Conservation (phyloP, 2,888 invertebrate genomes). For the Amblyjoppa proteus region DNA sequence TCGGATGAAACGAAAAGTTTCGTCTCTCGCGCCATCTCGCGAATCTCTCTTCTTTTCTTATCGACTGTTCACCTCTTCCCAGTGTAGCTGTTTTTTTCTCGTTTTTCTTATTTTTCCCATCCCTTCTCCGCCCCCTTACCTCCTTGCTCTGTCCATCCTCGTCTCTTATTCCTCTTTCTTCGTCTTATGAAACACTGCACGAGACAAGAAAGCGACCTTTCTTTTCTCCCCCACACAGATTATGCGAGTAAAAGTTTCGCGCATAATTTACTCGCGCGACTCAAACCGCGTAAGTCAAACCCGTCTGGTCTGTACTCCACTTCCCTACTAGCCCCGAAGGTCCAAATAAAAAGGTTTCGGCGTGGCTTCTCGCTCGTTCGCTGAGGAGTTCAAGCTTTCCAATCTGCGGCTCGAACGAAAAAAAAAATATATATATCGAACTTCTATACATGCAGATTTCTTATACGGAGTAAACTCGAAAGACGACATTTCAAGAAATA, state of each 20-base stretch:
- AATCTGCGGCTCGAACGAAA: conserved; percentile 36
- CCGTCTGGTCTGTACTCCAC: conserved; percentile 24
- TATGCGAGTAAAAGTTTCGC: conserved; percentile 52
- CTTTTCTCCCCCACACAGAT: conserved; percentile 37
- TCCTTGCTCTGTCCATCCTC: conserved; percentile 2
- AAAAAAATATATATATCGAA: not conserved
- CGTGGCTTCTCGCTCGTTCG: conserved; percentile 36
- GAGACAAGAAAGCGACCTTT: conserved; percentile 29
- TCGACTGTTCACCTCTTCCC: conserved; percentile 45
- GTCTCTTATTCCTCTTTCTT: conserved; percentile 6
- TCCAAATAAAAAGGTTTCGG: conserved; percentile 26
- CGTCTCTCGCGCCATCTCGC: not conserved
- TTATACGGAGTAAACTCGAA: conserved; percentile 26
- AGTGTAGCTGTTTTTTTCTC: conserved; percentile 19
- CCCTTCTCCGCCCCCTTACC: not conserved
- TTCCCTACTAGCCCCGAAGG: conserved; percentile 38
- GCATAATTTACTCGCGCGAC: conserved; percentile 25
- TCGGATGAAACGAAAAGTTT: conserved; percentile 69
- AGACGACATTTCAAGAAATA: not conserved
- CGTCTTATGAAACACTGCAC: conserved; percentile 41
- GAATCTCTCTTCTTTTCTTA: conserved; percentile 42
- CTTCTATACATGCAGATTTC: conserved; percentile 12
- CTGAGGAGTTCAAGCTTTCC: conserved; percentile 28
- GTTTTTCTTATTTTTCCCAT: conserved; percentile 36
- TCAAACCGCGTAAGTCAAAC: conserved; percentile 15